Percentiles rank a stretch among this genome's conserved stretches.
phyloP scores from a whole-genome alignment of 2,113 vertebrate species.

The Gambusia holbrooki region DNA sequence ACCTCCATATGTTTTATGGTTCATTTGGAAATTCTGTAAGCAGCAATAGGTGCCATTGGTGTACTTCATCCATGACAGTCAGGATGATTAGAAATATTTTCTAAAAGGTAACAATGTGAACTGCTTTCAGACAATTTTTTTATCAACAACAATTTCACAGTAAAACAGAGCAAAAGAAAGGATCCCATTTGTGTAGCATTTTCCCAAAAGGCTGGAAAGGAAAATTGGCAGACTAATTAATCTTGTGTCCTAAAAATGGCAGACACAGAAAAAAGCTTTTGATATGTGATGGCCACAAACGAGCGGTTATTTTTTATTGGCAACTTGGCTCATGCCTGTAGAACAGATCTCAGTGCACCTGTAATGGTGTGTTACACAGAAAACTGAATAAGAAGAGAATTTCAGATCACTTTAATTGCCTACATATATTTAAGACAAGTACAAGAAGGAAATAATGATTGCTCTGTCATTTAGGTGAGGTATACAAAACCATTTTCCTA shows the following conservation, averaged over 20 bases:
- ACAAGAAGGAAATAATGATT: slow-evolving; percentile 12
- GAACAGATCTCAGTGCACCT: slow-evolving; percentile 21
- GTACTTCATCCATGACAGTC: slow-evolving; percentile 50
- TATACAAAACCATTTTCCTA: slow-evolving; percentile 3
- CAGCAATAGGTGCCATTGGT: slow-evolving; percentile 42
- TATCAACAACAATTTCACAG: slow-evolving; percentile 44
- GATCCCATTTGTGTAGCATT: slow-evolving; percentile 15
- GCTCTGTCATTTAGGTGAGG: slow-evolving; percentile 4
- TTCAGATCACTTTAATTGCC: neutral
- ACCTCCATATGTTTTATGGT: slow-evolving; percentile 57
- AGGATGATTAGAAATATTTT: slow-evolving; percentile 45
- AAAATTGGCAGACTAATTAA: slow-evolving; percentile 41
- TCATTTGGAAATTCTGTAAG: slow-evolving; percentile 51
- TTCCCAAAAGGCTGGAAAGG: slow-evolving; percentile 24
- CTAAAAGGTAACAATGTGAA: slow-evolving; percentile 53
- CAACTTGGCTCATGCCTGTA: slow-evolving; percentile 30
- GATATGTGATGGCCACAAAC: slow-evolving; percentile 19
- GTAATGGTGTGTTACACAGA: slow-evolving; percentile 9
- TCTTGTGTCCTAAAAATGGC: slow-evolving; percentile 25
- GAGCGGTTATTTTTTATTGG: slow-evolving; percentile 21
- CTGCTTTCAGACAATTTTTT: slow-evolving; percentile 53
- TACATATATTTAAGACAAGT: neutral
- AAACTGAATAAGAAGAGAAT: slow-evolving; percentile 23
- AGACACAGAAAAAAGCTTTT: slow-evolving; percentile 20
- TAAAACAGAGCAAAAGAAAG: slow-evolving; percentile 18